phyloP scores from a whole-genome alignment of 2,113 vertebrate genomes.

The Willisornis vidua region DNA sequence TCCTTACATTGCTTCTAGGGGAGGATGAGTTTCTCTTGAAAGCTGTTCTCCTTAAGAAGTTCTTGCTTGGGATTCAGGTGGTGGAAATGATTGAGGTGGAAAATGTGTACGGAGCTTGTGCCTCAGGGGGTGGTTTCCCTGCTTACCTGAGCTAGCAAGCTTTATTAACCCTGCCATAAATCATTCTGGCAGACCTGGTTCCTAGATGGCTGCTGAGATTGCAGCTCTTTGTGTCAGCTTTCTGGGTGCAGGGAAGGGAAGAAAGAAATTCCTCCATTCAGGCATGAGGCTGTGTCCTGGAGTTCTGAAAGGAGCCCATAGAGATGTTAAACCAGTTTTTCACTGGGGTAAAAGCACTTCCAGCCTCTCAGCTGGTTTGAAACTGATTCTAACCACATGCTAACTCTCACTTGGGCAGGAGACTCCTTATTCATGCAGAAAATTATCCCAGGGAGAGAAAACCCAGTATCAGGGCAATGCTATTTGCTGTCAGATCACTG shows the following conservation, averaged over 20 bases:
- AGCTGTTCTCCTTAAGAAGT: not conserved
- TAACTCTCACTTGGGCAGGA: not conserved
- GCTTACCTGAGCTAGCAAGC: not conserved
- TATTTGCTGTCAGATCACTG: not conserved
- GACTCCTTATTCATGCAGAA: not conserved
- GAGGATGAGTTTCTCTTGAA: not conserved
- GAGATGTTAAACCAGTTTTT: not conserved
- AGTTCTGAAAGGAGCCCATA: not conserved
- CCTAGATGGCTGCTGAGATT: slow-evolving; percentile 3
- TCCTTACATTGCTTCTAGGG: not conserved
- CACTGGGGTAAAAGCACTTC: not conserved
- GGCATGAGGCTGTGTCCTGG: not conserved
- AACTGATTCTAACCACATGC: not conserved
- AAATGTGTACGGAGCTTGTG: not conserved
- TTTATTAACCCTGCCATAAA: not conserved
- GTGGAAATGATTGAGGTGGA: not conserved
- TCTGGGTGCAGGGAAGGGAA: not conserved
- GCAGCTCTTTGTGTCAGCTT: not conserved
- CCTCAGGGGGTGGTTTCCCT: not conserved
- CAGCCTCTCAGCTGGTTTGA: not conserved
- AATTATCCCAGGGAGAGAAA: not conserved
- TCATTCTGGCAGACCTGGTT: not conserved
- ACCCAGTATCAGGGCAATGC: not conserved
- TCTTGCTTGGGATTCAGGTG: not conserved
- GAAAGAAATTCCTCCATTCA: not conserved